Percentiles rank a stretch among this genome's conserved stretches.
These are phyloP conservation scores for Cephus nigrinus DNA, from an alignment of 2,888 invertebrate genomes.

Conservation along the genomic window DNA sequence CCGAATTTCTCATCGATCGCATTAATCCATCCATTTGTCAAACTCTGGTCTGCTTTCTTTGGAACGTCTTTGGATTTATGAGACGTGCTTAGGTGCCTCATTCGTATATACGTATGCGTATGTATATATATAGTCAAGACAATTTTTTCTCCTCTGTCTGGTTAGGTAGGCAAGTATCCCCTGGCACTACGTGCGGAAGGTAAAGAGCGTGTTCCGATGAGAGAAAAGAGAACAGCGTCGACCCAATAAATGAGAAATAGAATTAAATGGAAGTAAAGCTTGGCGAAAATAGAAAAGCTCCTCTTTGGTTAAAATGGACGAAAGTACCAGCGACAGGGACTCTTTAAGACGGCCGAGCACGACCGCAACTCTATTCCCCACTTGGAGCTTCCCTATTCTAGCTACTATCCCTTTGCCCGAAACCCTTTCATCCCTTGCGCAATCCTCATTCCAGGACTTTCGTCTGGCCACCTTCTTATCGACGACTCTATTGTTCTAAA, in stretches of 20 bases:
- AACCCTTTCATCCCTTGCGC: constrained; percentile 9
- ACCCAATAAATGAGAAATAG: constrained; percentile 24
- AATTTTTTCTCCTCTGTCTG: not conserved
- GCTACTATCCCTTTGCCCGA: constrained; percentile 5
- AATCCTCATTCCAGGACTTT: constrained; percentile 24
- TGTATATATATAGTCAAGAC: too few relatives aligned
- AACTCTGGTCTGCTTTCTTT: not conserved
- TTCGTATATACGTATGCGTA: too few relatives aligned
- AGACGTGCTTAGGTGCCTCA: too few relatives aligned
- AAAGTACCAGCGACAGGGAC: constrained; percentile 14
- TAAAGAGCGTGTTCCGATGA: not conserved
- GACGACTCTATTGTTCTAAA: constrained; percentile 45
- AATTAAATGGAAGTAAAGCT: constrained; percentile 28
- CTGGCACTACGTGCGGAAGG: not conserved
- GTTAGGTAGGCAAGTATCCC: not conserved
- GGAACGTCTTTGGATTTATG: not conserved
- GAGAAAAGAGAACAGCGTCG: not conserved
- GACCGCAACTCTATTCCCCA: constrained; percentile 26
- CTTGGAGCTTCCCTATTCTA: constrained; percentile 9
- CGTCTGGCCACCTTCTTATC: constrained; percentile 35
- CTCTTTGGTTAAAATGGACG: constrained; percentile 14
- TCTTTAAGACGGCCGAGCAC: constrained; percentile 33
- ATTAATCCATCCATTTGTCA: too few relatives aligned
- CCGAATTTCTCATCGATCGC: not conserved
- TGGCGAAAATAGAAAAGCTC: constrained; percentile 33